Evolutionary conservation across 2,113 vertebrate species (phyloP), one percentile per base, ranked within the genome.

Genomic region (Haemorhous mexicanus): DNA sequence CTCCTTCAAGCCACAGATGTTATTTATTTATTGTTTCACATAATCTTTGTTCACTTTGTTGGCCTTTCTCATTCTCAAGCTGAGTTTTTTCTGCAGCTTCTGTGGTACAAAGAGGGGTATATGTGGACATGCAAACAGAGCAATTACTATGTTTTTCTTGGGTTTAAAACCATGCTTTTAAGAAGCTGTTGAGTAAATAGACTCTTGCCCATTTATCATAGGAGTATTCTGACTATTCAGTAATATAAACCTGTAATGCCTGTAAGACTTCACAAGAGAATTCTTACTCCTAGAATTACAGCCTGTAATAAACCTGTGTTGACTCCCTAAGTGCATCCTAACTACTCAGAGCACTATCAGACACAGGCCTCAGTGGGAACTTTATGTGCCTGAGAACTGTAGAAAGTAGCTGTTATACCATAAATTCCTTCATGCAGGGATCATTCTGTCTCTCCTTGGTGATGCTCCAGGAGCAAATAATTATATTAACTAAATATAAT

Each of bases 341-440:
- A 90, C 61, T 93, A 74, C 1, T 7, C 20, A 66, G 72, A 81
- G 49, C 75, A 56, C 79, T 96, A 82, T 74, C 90, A 86, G 56
- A 52, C 72, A 58, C 19, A 70, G 83, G 41, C 56, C 86, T 89
- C 76, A 64, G 66, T 78, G 90, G 93, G 76, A 94, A 86, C 39
- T 94, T 90, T 90, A 95, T 88, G 90, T 92, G 68, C 74, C 44
- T 86, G 75, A 87, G 79, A 88, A 81, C 50, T 64, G 24, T 47
- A 70, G 61, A 81, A 93, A 84, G 44, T 94, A 88, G 83, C 85
- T 90, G 37, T 78, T 89, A 69, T 86, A 82, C 41, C 73, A 93
- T 84, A 95, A 96, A 96, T 95, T 95, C 80, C 76, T 93, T 89
- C 76, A 68, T 68, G 73, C 64, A 89, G 88, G 76, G 73, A 92